phyloP scores from a whole-genome alignment of 2,888 invertebrate species.

The Zygogramma bicolorata region DNA sequence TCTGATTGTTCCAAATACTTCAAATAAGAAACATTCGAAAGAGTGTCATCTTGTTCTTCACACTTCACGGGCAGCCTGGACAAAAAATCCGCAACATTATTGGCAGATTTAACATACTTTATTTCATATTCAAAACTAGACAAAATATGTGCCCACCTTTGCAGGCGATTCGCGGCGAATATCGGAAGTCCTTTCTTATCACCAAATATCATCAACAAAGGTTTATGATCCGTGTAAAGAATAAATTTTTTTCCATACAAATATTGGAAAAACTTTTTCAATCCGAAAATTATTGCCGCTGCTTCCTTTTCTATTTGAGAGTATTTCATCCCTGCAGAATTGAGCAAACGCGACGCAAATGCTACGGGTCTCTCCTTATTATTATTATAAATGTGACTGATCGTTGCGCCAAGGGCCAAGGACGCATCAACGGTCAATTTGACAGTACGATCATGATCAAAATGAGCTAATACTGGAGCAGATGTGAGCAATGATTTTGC shows the following conservation, averaged over 20 bases:
- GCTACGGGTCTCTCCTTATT: not conserved
- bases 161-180: not conserved
- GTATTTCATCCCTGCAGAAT: not conserved
- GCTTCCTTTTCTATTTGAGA: not conserved
- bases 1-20: not conserved
- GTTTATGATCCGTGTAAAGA: not conserved
- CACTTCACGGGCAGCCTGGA: not conserved
- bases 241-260: not conserved
- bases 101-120: not conserved
- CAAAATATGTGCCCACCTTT: not conserved
- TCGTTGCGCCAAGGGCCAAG: not conserved
- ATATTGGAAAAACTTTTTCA: not conserved
- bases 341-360: not conserved
- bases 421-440: not conserved
- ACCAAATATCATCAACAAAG: not conserved
- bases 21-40: not conserved
- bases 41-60: not conserved
- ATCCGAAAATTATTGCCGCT: not conserved
- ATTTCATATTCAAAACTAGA: not conserved
- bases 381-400: not conserved
- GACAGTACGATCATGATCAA: not conserved
- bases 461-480: not conserved
- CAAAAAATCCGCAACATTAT: not conserved
- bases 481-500: slow-evolving; percentile 12
- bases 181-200: not conserved